Evolutionary conservation across 2,888 invertebrate species (phyloP), one percentile per base, ranked within the genome.

Genomic region (Apodemia duryi): DNA sequence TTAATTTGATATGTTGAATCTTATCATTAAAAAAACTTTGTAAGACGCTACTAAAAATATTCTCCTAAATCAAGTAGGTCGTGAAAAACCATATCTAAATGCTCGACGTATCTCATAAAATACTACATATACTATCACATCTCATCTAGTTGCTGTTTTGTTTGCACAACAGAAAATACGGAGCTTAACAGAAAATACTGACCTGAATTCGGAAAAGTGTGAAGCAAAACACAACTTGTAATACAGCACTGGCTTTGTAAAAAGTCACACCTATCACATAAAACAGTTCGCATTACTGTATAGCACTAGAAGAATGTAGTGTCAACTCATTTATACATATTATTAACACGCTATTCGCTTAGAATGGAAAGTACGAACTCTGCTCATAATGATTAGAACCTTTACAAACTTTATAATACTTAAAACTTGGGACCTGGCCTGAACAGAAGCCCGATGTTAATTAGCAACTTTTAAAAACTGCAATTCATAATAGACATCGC

Each of bases 401-500:
- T 87, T 87, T 85, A 74, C 75, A 78, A 89, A 89, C 79, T 86
- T 88, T 83, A 79, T 79, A 85, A 84, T 85, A 85, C 84, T 91
- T 82, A 81, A 74, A 89, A 91, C 85, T 88, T 84, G 76, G 79
- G 78, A 81, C 82, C 84, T 84, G 82, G 76, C 79, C 76, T 79
- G 80, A 82, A 81, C 83, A 77, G 78, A 80, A 79, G 80, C 74
- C 78, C 77, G 77, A 81, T 88, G 91, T 90, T 91, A 91, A 91
- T 91, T 91, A 91, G 81, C 77, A 91, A 90, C 88, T 91, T 91
- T 78, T 87, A 74, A 85, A 89, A 89, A 91, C 83, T 88, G 90
- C 90, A 90, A 88, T 85, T 91, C 89, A 91, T 90, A 89, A 90
- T 90, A 85, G 91, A 91, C 88, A 90, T 88, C 79, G 77, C 74